Base-by-base conservation (phyloP, 2,888 invertebrate species). In the Hoplodrina blanda region DNA sequence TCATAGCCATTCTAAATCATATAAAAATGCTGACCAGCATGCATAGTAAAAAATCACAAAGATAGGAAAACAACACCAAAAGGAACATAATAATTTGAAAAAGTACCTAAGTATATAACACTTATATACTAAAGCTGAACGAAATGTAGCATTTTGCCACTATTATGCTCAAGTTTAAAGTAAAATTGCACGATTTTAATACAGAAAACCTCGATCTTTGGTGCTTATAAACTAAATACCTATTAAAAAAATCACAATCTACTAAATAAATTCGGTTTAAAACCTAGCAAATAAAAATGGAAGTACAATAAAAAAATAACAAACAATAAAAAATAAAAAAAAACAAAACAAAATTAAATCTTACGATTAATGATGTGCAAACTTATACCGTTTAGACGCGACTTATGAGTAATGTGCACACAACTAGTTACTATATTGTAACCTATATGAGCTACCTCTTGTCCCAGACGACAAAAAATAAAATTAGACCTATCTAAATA, bases 151-250 rank as follows among this genome's bases (percentile, higher is more conserved):
- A 81, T 85, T 85, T 11, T 82, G 87, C 88, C 80, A 86, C 85
- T 88, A 83, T 89, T 88, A 89, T 86, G 80, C 88, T 88, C 88
- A 89, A 82, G 78, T 71, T 78, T 90, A 87, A 88, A 82, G 89
- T 88, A 92, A 92, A 91, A 95, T 94, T 94, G 94, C 94, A 94
- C 94, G 88, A 88, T 85, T 86, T 80, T 84, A 89, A 73, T 72
- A 89, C 89, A 91, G 92, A 91, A 93, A 91, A 93, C 91, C 89
- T 89, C 82, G 85, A 90, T 91, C 95, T 95, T 95, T 95, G 95
- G 95, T 89, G 88, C 94, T 93, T 94, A 93, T 81, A 79, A 92
- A 90, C 90, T 91, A 91, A 73, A 85, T 63, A 83, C 62, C 15
- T 30, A 87, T 41, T 13, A 88, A 89, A 88, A n/a, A 90, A 92